Evolutionary conservation across 2,797 vertebrate species (phyloP).

Genomic region (Microctenopoma stevenorrisi): DNA sequence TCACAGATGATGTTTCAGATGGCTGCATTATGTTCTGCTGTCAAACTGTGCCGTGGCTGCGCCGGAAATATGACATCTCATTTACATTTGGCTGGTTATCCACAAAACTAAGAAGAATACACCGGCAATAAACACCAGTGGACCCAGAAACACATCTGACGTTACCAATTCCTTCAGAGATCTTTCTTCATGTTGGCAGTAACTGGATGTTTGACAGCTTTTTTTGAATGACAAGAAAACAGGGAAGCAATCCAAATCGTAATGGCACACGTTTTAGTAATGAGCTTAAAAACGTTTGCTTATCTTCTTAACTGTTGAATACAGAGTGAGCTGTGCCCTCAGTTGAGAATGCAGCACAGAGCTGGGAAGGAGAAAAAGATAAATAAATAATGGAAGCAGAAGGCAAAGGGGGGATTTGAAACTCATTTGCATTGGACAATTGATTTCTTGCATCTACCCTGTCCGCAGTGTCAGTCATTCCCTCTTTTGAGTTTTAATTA

Average conservation of each 20-base stretch:
- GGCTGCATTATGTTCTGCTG: slow-evolving; percentile 24
- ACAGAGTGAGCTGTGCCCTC: slow-evolving; percentile 41
- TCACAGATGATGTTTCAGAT: slow-evolving; percentile 33
- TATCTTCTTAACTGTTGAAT: slow-evolving; percentile 52
- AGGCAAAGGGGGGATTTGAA: slow-evolving; percentile 62
- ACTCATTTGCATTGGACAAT: slow-evolving; percentile 74
- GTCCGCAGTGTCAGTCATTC: slow-evolving; percentile 78
- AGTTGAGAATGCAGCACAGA: slow-evolving; percentile 43
- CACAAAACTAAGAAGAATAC: slow-evolving; percentile 10
- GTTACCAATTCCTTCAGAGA: neutral
- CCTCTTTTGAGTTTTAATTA: slow-evolving; percentile 82
- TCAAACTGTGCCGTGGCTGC: slow-evolving; percentile 16
- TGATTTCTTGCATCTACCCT: slow-evolving; percentile 72
- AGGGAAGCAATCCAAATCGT: slow-evolving; percentile 26
- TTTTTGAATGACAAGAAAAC: slow-evolving; percentile 36
- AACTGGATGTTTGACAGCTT: slow-evolving; percentile 40
- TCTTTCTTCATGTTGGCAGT: slow-evolving; percentile 19
- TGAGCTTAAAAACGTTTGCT: slow-evolving; percentile 64
- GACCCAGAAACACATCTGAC: neutral
- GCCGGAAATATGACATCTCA: slow-evolving; percentile 38
- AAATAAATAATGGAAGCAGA: slow-evolving; percentile 52
- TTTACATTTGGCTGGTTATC: slow-evolving; percentile 34
- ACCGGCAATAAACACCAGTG: neutral
- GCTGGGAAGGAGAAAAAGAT: slow-evolving; percentile 25
- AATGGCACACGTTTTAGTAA: slow-evolving; percentile 52